Evolutionary conservation across 2,797 vertebrate species (phyloP).

Genomic region (Diglossa cyanea): DNA sequence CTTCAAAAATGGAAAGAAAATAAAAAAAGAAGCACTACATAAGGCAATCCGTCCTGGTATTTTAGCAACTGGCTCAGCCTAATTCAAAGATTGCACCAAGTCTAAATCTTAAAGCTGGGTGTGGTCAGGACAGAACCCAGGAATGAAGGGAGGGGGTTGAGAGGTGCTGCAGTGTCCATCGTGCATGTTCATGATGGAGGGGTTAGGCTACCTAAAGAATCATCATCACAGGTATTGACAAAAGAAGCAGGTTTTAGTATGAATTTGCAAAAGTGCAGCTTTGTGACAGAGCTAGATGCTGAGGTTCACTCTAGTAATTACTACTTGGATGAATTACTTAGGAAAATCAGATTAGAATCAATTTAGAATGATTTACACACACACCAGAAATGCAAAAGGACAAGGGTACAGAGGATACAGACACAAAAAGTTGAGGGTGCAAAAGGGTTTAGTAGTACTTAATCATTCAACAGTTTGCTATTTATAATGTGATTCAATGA

Average conservation of each 20-base stretch:
- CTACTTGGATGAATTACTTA: not conserved
- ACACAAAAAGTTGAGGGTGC: not conserved
- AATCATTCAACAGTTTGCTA: not conserved
- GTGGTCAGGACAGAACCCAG: not conserved
- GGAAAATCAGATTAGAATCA: not conserved
- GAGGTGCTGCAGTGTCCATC: not conserved
- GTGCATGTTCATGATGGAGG: not conserved
- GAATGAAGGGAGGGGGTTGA: not conserved
- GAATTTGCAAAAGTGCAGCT: not conserved
- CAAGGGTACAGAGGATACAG: not conserved
- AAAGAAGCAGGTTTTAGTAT: not conserved
- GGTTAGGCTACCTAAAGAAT: not conserved
- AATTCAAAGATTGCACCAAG: not conserved
- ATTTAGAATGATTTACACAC: not conserved
- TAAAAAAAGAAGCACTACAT: not conserved
- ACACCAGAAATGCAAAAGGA: not conserved
- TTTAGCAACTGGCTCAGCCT: not conserved
- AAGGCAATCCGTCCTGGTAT: not conserved
- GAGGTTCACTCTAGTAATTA: not conserved
- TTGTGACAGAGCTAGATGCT: not conserved
- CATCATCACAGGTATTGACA: not conserved
- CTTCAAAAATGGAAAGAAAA: not conserved
- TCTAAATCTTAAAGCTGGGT: not conserved
- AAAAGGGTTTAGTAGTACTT: not conserved
- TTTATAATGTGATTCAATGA: not conserved